Evolutionary conservation across 1,140 invertebrate species (phyloP), one percentile per base, ranked within the genome.

Genomic region (Drosophila mayri): DNA sequence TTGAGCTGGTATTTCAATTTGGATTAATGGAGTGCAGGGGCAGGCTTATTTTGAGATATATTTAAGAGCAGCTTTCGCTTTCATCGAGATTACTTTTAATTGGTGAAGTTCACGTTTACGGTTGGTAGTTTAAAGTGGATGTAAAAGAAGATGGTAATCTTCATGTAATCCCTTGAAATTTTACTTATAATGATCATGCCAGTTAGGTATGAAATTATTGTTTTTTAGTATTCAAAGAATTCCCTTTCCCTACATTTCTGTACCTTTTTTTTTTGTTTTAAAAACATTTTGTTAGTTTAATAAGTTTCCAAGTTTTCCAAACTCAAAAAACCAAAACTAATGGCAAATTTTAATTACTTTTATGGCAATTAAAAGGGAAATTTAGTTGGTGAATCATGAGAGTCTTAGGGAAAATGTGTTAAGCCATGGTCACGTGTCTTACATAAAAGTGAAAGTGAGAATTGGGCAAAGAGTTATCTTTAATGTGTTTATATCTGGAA

Each of bases 301-400:
- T 35, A 54, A 2, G 2, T 22, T 20, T 37, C 3, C 30, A 52
- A 14, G 6, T 52, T 3, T 32, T 32, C 10, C 4, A 6, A 20
- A 3, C 30, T 52, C 7, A 50, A 50, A 7, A 12, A 22, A 22
- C 18, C 50, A 37, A 54, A 10, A 54, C 32, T 32, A 37, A 54
- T 22, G 14, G 32, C 20, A 14, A 37, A 22, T 37, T 54, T 54
- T 10, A 16, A 14, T 54, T 4, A 37, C 9, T 61, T 62, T 65
- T 55, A 28, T 40, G 62, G 22, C 40, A 43, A 4, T 65, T 25
- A 63, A 64, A 65, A 62, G 38, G 63, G 57, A 62, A 65, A 65
- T 65, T 62, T 41, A 46, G 28, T 37, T 25, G 40, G 12, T 44
- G 16, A 41, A 28, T 62, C 40, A 57, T 44, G 41, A 65, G 43